These are phyloP conservation scores for Lichenostomus cassidix DNA, from an alignment of 2,113 vertebrate genomes.

Conservation along the genomic window DNA sequence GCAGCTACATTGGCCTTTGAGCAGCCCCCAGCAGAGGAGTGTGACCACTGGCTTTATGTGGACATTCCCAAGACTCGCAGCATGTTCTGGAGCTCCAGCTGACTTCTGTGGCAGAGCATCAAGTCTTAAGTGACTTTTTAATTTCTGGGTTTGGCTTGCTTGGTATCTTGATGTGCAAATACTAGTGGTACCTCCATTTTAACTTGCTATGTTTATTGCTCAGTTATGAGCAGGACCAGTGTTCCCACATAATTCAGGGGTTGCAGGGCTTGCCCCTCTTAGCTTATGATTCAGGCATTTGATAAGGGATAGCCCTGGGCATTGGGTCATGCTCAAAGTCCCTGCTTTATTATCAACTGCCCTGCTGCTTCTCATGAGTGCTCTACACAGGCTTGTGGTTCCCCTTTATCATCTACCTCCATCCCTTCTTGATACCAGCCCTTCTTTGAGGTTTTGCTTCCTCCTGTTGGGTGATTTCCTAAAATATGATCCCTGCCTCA, in stretches of 20 bases:
- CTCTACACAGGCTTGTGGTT: not conserved
- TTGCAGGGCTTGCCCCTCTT: not conserved
- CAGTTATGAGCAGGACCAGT: not conserved
- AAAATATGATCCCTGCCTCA: not conserved
- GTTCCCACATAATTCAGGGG: not conserved
- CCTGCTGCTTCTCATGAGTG: not conserved
- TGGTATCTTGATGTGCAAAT: not conserved
- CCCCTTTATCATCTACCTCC: not conserved
- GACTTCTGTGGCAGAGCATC: not conserved
- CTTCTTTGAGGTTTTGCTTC: not conserved
- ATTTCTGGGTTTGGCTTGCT: not conserved
- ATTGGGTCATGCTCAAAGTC: not conserved
- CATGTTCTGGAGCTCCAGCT: not conserved
- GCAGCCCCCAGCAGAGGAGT: not conserved
- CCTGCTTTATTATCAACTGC: not conserved
- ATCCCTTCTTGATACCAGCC: not conserved
- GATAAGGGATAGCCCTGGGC: not conserved
- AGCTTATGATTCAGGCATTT: not conserved
- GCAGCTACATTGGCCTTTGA: not conserved
- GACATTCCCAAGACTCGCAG: accelerated
- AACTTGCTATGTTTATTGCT: not conserved
- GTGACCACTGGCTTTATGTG: accelerated
- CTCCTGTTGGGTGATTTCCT: not conserved
- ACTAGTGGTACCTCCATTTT: not conserved
- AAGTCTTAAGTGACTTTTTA: not conserved